Conservation (phyloP, 2,797 vertebrate species). For the Periparus ater region DNA sequence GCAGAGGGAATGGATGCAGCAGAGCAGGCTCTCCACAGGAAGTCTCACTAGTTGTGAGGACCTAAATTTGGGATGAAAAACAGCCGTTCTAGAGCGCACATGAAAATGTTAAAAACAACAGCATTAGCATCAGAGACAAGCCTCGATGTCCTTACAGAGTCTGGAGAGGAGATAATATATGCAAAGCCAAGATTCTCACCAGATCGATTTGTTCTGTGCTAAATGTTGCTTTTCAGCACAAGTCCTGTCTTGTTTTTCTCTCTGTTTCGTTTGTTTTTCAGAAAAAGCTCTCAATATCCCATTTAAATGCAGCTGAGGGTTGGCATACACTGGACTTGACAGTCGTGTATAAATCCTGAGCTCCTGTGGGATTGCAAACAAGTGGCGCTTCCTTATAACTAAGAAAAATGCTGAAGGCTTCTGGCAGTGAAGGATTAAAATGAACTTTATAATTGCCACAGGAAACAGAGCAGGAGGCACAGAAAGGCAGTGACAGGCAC, state of each 20-base stretch:
- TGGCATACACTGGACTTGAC: background rate
- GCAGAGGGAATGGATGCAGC: background rate
- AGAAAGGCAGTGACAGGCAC: background rate
- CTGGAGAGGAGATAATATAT: constrained; percentile 9
- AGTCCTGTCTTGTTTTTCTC: background rate
- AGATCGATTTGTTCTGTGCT: background rate
- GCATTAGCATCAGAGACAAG: constrained; percentile 45
- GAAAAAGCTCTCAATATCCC: background rate
- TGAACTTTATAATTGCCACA: constrained; percentile 20
- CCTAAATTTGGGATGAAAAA: constrained; percentile 40
- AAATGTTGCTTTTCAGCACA: background rate
- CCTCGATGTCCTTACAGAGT: background rate
- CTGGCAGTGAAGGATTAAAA: constrained; percentile 17
- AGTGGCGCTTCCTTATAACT: background rate
- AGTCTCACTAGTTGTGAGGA: background rate
- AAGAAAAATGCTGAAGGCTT: background rate
- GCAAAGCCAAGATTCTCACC: constrained; percentile 24
- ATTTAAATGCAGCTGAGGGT: constrained; percentile 31
- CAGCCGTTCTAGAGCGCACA: background rate
- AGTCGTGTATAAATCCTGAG: background rate
- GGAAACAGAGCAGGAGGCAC: background rate
- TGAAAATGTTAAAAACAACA: constrained; percentile 27
- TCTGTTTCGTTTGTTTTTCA: background rate
- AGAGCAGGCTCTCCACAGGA: constrained; percentile 17
- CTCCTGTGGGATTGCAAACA: background rate